phyloP scores from a whole-genome alignment of 2,113 vertebrate species.

The Oplegnathus fasciatus region DNA sequence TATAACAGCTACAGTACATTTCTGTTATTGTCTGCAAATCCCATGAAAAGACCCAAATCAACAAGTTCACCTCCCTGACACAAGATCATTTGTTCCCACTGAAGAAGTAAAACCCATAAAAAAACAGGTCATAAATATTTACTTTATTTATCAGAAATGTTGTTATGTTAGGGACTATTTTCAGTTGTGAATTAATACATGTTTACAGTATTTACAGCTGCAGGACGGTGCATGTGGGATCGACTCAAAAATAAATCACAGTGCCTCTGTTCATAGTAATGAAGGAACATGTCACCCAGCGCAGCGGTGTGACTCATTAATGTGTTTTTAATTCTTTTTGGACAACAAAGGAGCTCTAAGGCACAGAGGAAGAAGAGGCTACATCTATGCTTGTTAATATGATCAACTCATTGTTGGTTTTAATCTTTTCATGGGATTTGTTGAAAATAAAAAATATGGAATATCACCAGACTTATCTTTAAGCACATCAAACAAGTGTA shows the following conservation, averaged over 20 bases:
- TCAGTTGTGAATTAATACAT: background rate
- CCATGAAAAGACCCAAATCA: too few relatives aligned
- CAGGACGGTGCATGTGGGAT: background rate
- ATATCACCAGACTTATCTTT: background rate
- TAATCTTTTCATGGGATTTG: background rate
- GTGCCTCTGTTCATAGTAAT: background rate
- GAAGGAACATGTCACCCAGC: background rate
- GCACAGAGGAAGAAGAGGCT: background rate
- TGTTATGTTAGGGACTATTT: background rate
- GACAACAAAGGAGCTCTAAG: background rate
- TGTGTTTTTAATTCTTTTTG: background rate
- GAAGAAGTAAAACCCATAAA: background rate
- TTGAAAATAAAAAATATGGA: background rate
- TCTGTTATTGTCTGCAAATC: background rate
- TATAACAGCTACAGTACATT: background rate
- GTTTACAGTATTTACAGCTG: background rate
- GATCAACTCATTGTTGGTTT: background rate
- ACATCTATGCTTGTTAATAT: background rate
- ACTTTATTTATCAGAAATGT: background rate
- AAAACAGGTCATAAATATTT: background rate
- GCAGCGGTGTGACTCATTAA: background rate
- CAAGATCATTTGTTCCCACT: too few relatives aligned
- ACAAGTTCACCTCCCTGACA: too few relatives aligned
- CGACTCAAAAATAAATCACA: background rate
- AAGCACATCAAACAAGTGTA: background rate